Percentiles rank a stretch among this genome's conserved stretches.
Evolutionary conservation across 2,888 invertebrate species (phyloP).

Genomic region (Taenaris catops): DNA sequence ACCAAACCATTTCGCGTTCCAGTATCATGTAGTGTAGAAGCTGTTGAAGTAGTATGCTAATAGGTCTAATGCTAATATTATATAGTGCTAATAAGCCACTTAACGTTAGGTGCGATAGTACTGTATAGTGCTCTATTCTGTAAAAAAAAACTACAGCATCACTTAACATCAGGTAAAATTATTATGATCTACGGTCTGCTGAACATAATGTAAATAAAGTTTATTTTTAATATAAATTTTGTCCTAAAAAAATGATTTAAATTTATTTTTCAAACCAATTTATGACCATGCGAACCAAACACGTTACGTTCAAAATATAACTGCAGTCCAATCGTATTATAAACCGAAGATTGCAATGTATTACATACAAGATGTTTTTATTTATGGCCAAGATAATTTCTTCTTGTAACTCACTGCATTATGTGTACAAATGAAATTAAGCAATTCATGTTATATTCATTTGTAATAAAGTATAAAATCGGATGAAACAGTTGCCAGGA

Average conservation of each 20-base stretch:
- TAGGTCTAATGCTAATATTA: too few relatives aligned
- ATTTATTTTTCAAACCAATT: not conserved
- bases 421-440: not conserved
- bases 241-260: not conserved
- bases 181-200: too few relatives aligned
- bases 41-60: too few relatives aligned
- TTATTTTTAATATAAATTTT: too few relatives aligned
- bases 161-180: too few relatives aligned
- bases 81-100: too few relatives aligned
- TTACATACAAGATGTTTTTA: conserved; percentile 7
- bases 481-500: not conserved
- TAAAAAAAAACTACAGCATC: too few relatives aligned
- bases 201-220: too few relatives aligned
- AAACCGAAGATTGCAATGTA: conserved; percentile 5
- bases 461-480: conserved; percentile 8
- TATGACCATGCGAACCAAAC: conserved; percentile 1
- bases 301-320: conserved; percentile 5
- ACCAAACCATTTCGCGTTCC: too few relatives aligned
- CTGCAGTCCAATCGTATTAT: conserved; percentile 1
- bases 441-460: not conserved
- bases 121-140: too few relatives aligned
- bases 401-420: conserved; percentile 1
- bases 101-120: too few relatives aligned
- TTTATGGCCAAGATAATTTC: conserved; percentile 11
- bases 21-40: too few relatives aligned